Evolutionary conservation across 2,888 invertebrate genomes (phyloP).

Genomic region (Andrena bucephala): DNA sequence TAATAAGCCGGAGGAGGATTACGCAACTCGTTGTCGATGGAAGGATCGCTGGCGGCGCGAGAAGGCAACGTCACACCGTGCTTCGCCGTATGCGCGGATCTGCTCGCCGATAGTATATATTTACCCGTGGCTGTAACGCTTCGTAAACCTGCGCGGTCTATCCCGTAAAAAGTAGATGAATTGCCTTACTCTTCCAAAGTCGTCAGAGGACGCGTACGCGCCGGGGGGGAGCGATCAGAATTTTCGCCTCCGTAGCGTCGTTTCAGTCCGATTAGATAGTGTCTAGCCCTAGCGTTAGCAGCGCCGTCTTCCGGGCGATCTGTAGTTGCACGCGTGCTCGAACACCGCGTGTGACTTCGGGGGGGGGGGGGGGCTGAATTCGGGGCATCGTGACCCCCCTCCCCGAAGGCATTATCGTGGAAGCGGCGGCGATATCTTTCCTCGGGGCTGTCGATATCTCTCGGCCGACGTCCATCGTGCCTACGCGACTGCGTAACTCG

Average conservation of each 20-base stretch:
- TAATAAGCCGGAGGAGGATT: slow-evolving; percentile 34
- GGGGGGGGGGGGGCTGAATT: neutral
- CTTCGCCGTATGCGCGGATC: neutral
- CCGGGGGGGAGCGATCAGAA: neutral
- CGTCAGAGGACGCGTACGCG: slow-evolving; percentile 15
- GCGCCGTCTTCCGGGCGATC: neutral
- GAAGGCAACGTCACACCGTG: neutral
- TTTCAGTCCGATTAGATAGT: slow-evolving; percentile 37
- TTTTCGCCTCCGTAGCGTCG: slow-evolving; percentile 23
- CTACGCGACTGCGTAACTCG: slow-evolving; percentile 9
- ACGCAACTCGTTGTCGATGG: slow-evolving; percentile 21
- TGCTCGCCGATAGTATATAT: neutral
- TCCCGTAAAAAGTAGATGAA: slow-evolving; percentile 39
- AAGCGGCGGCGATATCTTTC: neutral
- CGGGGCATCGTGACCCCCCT: neutral
- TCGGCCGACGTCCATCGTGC: slow-evolving; percentile 21
- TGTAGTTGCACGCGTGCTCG: neutral
- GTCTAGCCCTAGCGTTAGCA: slow-evolving; percentile 21
- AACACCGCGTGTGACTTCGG: too few relatives aligned
- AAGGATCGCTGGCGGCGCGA: slow-evolving; percentile 4
- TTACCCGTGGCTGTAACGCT: slow-evolving; percentile 20
- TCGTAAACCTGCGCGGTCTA: slow-evolving; percentile 17
- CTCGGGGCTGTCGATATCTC: too few relatives aligned
- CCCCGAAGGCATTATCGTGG: neutral
- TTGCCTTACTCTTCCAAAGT: slow-evolving; percentile 61